A percentile compares a stretch with the other conserved stretches of the same genome.
Evolutionary conservation across 2,888 invertebrate genomes (phyloP).

Genomic region (Apomyelois bistriatella): DNA sequence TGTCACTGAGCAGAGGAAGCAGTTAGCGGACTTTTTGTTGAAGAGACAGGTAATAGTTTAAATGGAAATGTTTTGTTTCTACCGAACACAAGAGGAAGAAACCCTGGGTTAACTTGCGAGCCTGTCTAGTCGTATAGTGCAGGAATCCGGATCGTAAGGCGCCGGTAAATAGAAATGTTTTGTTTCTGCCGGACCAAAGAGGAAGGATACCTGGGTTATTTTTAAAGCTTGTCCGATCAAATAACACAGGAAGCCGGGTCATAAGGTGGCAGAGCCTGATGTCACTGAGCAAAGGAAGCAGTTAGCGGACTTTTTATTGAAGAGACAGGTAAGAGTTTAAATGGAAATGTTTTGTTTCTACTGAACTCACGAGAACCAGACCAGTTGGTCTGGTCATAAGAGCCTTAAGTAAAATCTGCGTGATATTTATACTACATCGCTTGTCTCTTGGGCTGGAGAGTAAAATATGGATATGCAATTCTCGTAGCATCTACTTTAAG

Average conservation of each 20-base stretch:
- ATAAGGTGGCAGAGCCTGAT: constrained; percentile 31
- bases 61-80: not conserved
- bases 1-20: constrained; percentile 56
- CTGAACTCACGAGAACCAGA: too few species aligned
- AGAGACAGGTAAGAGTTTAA: constrained; percentile 60
- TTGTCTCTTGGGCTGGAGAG: too few species aligned
- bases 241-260: constrained; percentile 43
- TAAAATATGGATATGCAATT: too few species aligned
- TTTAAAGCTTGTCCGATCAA: constrained; percentile 44
- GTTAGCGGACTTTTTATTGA: constrained; percentile 76
- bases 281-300: constrained; percentile 61
- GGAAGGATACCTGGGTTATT: constrained; percentile 74
- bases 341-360: too few species aligned
- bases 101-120: too few species aligned
- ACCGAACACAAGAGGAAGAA: too few species aligned
- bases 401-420: too few species aligned
- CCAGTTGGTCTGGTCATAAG: too few species aligned
- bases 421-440: too few species aligned
- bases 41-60: constrained; percentile 63
- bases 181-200: constrained; percentile 68
- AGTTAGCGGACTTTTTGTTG: constrained; percentile 77
- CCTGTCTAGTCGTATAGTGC: too few species aligned
- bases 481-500: too few species aligned
- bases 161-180: not conserved
- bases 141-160: too few species aligned